Conservation (phyloP, 1,140 invertebrate genomes). For the Cephus cinctus region DNA sequence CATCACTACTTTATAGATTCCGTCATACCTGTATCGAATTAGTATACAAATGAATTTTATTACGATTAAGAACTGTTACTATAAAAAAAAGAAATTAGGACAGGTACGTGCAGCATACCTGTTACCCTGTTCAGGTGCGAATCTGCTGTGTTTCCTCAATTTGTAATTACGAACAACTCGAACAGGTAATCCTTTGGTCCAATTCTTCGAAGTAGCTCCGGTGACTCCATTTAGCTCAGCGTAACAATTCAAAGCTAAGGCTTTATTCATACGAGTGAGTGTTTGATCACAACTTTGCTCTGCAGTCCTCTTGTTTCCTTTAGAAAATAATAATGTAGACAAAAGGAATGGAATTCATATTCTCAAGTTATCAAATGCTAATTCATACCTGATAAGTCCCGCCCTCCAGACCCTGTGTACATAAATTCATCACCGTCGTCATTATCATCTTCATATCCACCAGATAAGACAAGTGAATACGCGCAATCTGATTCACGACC, state of each 20-base stretch:
- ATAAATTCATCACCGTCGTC: conserved; percentile 82
- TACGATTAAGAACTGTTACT: conserved; percentile 3
- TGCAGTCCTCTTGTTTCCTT: conserved; percentile 75
- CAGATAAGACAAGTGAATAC: conserved; percentile 81
- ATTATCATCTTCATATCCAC: conserved; percentile 85
- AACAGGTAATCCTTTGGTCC: conserved; percentile 72
- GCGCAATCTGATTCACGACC: conserved; percentile 78
- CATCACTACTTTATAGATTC: conserved; percentile 80
- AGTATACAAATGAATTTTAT: background rate
- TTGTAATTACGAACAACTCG: conserved; percentile 80
- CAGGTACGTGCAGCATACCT: conserved; percentile 46
- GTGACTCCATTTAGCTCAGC: conserved; percentile 62
- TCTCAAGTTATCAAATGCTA: conserved; percentile 1
- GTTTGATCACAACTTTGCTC: conserved; percentile 80
- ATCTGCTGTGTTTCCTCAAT: conserved; percentile 72
- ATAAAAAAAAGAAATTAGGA: conserved; percentile 6
- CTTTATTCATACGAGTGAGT: conserved; percentile 75
- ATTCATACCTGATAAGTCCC: conserved; percentile 68
- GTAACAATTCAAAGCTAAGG: conserved; percentile 76
- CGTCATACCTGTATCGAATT: conserved; percentile 64
- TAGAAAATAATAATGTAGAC: background rate
- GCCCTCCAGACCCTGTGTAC: conserved; percentile 82
- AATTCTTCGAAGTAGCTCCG: conserved; percentile 70
- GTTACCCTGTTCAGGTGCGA: conserved; percentile 74
- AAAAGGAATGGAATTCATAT: background rate